Conservation (phyloP, 2,888 invertebrate genomes). For the Hirtodrosophila cameraria region DNA sequence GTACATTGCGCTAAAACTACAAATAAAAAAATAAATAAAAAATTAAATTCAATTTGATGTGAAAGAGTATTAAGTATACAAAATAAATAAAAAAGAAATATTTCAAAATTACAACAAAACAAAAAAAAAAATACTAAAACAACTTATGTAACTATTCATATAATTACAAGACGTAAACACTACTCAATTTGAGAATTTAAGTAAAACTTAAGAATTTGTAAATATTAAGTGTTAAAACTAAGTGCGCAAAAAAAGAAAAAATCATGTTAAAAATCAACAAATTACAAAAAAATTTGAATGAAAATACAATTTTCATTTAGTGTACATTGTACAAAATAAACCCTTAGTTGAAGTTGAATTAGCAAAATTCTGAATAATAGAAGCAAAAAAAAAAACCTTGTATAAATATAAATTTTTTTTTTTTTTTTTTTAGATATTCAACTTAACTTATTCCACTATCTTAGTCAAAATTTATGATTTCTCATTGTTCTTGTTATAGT, state of each 20-base stretch:
- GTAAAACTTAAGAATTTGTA: conserved; percentile 60
- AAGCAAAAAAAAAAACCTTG: conserved; percentile 19
- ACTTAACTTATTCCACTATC: not conserved
- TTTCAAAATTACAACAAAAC: conserved; percentile 36
- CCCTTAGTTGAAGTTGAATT: conserved; percentile 30
- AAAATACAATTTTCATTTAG: conserved; percentile 60
- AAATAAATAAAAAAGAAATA: conserved; percentile 20
- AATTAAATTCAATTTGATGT: conserved; percentile 52
- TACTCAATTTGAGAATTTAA: conserved; percentile 72
- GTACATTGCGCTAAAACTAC: conserved; percentile 39
- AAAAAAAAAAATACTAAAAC: conserved; percentile 4
- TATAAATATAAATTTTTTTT: too few species aligned
- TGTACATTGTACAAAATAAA: conserved; percentile 52
- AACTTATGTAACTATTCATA: conserved; percentile 40
- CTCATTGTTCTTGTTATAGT: not conserved
- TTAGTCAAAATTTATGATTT: conserved; percentile 16
- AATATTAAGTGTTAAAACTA: conserved; percentile 54
- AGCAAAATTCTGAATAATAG: not conserved
- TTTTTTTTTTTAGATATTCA: conserved; percentile 36
- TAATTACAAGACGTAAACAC: conserved; percentile 39
- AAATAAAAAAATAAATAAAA: too few species aligned
- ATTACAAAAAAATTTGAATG: conserved; percentile 28
- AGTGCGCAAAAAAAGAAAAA: conserved; percentile 13
- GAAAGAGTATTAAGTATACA: conserved; percentile 21
- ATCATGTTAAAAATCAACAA: conserved; percentile 27